Evolutionary conservation across 2,888 invertebrate genomes (phyloP), one percentile per base, ranked within the genome.

Genomic region (Eueremaeus valkanovi): DNA sequence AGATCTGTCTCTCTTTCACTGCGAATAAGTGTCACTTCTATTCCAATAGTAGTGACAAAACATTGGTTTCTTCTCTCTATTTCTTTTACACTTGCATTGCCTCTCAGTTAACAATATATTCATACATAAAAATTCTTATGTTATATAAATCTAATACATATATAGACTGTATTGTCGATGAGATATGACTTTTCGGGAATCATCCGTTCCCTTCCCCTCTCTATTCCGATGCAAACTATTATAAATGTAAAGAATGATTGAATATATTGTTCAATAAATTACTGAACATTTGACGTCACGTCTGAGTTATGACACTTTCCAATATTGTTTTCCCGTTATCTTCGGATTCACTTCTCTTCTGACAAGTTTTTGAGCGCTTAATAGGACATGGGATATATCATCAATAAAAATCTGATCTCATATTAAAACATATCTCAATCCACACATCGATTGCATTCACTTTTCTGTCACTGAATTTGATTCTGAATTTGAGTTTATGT

Each of bases 251-350:
- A 42, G 42, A 55, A 55, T 55, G 27, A 55, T 24, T 24, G 55
- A 55, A 55, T n/a, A 27, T 55, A 63, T 33, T 33, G 31, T 31
- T n/a, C 63, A 63, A 63, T 63, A 63, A 63, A 63, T 63, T 63
- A 63, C 63, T 63, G 9, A 33, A 51, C 33, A 33, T 63, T 29
- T 55, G 21, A 55, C 27, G 6, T 27, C 9, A 3, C 18, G 58
- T 58, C 31, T 63, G 63, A 63, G 63, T 63, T 63, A 63, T 63
- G 33, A 33, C 36, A 63, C n/a, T 58, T 58, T n/a, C 33, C 63
- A 63, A 63, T 63, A 63, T 63, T 63, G 63, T 63, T 63, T 63
- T 36, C 24, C 29, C n/a, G n/a, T n/a, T n/a, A n/a, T n/a, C n/a
- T n/a, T n/a, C n/a, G 55, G 24, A 21, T 55, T 49, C 9, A 49